Percentiles rank a stretch among this genome's conserved stretches.
These are phyloP conservation scores for Diloba caeruleocephala DNA, from an alignment of 2,888 invertebrate genomes.

Conservation along the genomic window DNA sequence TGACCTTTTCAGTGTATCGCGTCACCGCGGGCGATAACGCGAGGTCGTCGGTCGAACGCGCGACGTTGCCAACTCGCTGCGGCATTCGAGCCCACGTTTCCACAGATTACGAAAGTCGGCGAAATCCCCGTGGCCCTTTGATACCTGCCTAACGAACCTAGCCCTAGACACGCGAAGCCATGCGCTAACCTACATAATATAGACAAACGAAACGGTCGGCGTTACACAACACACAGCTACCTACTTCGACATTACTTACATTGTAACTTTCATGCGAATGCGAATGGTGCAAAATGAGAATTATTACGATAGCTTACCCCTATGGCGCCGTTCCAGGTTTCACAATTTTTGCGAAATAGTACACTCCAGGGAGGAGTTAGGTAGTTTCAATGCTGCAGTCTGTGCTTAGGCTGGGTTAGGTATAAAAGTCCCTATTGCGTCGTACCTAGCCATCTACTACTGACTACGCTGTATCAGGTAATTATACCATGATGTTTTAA, in stretches of 20 bases:
- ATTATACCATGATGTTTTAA: conserved; percentile 30
- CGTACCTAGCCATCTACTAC: conserved; percentile 34
- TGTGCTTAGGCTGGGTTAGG: conserved; percentile 41
- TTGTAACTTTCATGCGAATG: conserved; percentile 49
- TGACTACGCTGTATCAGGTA: conserved; percentile 17
- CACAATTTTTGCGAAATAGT: conserved; percentile 61
- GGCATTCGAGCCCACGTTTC: conserved; percentile 76
- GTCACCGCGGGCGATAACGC: conserved; percentile 84
- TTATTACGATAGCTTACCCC: conserved; percentile 59
- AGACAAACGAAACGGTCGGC: conserved; percentile 34
- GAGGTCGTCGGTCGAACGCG: conserved; percentile 85
- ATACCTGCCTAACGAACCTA: conserved; percentile 63
- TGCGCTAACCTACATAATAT: conserved; percentile 61
- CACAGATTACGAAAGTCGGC: conserved; percentile 78
- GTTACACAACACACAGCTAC: conserved; percentile 42
- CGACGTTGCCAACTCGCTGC: conserved; percentile 83
- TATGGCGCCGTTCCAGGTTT: conserved; percentile 64
- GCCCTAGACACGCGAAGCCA: conserved; percentile 63
- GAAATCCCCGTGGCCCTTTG: conserved; percentile 77
- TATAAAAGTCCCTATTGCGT: conserved; percentile 33
- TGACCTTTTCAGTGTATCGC: conserved; percentile 85
- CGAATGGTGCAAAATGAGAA: conserved; percentile 61
- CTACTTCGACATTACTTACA: conserved; percentile 26
- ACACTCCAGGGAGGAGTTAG: conserved; percentile 60
- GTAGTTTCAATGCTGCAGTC: conserved; percentile 44